Base-by-base conservation (phyloP, 2,113 vertebrate species). In the Carollia perspicillata region DNA sequence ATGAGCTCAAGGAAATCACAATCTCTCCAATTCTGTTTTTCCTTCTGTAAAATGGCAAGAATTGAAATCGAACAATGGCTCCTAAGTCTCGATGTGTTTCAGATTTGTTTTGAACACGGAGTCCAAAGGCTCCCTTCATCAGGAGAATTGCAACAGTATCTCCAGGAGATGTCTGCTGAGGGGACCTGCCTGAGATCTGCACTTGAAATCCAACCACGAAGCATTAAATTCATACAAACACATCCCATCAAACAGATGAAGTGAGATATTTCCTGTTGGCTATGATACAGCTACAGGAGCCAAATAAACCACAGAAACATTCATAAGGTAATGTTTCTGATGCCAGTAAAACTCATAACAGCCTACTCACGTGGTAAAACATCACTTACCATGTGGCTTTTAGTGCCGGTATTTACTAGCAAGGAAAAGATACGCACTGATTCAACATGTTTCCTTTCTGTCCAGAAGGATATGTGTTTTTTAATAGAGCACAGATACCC, bases 291-390 rank as follows among this genome's bases (percentile, higher is more conserved):
- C 33, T 47, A 37, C 2, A 63, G 13, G 33, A 78, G 18, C 66
- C 89, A 81, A 89, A 44, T 42, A 89, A 81, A 93, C 9, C 74
- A 95, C n/a, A 75, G 55, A 89, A 37, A 60, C 33, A 35, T 75
- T 87, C 60, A 49, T 30, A 69, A 89, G 78, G n/a, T 40, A 91
- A 94, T 22, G 84, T 40, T 93, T 87, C 49, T 86, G 58, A 84
- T 60, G 91, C n/a, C 77, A 92, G 35, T 22, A 88, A 81, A 84
- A 84, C 47, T 51, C 11, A 0, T 60, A 94, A 66, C 20, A 77
- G 71, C 66, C 42, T 55, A 80, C 18, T 95, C 68, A 84, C 75
- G 79, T 37, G 58, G 55, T 60, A 83, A 97, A 95, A 94, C 85
- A 44, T 65, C 81, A 87, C 37, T 90, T 35, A 42, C 40, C 60